Evolutionary conservation across 2,113 vertebrate species (phyloP).

Genomic region (Ploceus nigricollis): DNA sequence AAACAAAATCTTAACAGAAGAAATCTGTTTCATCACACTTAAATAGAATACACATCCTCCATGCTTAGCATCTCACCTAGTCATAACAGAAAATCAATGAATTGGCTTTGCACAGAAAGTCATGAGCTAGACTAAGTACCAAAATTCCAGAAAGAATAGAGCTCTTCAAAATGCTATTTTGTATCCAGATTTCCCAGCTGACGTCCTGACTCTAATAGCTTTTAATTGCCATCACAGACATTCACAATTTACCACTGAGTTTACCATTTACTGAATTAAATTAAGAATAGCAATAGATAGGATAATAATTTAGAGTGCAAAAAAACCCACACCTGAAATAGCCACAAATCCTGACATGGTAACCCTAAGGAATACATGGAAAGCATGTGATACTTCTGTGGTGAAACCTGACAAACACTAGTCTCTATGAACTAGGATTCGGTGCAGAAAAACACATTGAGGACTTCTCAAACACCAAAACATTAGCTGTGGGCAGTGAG

Average conservation of each 20-base stretch:
- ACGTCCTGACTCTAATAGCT: background rate
- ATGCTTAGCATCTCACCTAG: background rate
- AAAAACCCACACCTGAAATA: background rate
- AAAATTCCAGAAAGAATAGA: background rate
- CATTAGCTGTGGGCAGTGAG: background rate
- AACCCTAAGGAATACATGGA: background rate
- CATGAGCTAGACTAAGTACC: background rate
- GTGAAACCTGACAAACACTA: background rate
- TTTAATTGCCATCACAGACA: background rate
- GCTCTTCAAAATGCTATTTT: background rate
- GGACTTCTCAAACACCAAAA: background rate
- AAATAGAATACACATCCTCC: background rate
- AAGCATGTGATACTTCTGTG: background rate
- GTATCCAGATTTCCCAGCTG: background rate
- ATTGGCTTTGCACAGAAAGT: background rate
- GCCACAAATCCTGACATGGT: background rate
- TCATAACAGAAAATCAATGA: background rate
- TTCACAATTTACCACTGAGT: background rate
- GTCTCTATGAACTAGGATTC: background rate
- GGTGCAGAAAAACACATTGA: background rate
- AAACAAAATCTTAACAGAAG: background rate
- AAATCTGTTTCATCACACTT: background rate
- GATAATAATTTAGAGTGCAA: background rate
- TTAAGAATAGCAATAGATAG: background rate
- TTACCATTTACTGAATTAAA: background rate